phyloP scores from a whole-genome alignment of 2,888 invertebrate genomes.

The Spodoptera picta region DNA sequence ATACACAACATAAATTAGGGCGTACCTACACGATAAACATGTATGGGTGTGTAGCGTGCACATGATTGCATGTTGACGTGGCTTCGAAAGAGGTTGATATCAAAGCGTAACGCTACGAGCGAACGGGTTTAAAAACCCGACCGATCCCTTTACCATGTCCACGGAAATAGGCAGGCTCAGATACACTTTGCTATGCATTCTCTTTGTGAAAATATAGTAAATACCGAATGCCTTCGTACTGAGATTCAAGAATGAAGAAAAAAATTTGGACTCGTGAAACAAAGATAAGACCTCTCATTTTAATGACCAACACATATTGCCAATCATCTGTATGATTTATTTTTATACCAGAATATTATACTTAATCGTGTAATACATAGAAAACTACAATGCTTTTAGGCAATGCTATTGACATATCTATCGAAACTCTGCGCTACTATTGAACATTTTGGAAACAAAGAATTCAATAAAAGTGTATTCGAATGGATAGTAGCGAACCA shows the following conservation, averaged over 20 bases:
- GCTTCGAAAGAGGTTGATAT: slow-evolving; percentile 71
- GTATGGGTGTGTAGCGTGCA: slow-evolving; percentile 59
- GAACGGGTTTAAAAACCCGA: slow-evolving; percentile 65
- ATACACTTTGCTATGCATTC: slow-evolving; percentile 38
- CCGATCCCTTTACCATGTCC: slow-evolving; percentile 68
- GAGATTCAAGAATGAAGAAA: neutral
- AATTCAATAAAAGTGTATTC: no score
- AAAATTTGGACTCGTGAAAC: no score
- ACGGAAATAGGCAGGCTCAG: slow-evolving; percentile 62
- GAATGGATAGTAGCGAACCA: no score
- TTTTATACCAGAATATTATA: no score
- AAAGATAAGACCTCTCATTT: no score
- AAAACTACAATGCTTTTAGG: no score
- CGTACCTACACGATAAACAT: slow-evolving; percentile 45
- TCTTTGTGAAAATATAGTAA: slow-evolving; percentile 23
- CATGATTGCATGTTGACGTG: slow-evolving; percentile 68
- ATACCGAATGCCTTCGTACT: slow-evolving; percentile 9
- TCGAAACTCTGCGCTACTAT: no score
- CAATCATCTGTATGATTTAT: no score
- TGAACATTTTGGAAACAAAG: no score
- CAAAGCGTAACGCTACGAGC: slow-evolving; percentile 73
- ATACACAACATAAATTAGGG: slow-evolving; percentile 50
- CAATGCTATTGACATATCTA: no score
- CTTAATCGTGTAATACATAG: no score
- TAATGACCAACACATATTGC: no score